Percentiles rank a stretch among this genome's conserved stretches.
Conservation (phyloP, 1,140 invertebrate genomes). For the Thaumetopoea pityocampa region DNA sequence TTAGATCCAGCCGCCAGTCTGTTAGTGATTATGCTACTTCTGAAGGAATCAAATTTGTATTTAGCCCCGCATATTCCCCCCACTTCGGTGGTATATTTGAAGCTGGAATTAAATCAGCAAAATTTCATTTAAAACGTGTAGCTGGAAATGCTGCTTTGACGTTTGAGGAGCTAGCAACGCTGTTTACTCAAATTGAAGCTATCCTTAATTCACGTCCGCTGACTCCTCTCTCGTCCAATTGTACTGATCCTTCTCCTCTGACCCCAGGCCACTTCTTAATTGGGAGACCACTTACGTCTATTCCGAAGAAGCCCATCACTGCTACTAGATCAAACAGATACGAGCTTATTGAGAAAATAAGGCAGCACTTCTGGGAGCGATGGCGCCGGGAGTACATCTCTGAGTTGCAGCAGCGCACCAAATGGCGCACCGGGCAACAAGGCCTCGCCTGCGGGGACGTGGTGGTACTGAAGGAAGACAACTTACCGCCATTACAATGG, state of each 20-base stretch:
- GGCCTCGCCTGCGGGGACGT: slow-evolving; percentile 33
- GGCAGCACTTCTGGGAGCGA: slow-evolving; percentile 36
- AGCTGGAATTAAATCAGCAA: slow-evolving; percentile 11
- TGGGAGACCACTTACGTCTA: slow-evolving; percentile 7
- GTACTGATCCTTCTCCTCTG: slow-evolving; percentile 8
- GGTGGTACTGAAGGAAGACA: slow-evolving; percentile 49
- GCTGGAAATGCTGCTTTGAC: slow-evolving; percentile 21
- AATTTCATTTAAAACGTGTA: slow-evolving; percentile 24
- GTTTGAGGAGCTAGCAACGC: slow-evolving; percentile 31
- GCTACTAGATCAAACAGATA: slow-evolving; percentile 2
- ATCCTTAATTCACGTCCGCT: slow-evolving; percentile 13
- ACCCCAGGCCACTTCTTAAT: slow-evolving; percentile 19
- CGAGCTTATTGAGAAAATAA: slow-evolving; percentile 13
- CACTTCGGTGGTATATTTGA: slow-evolving; percentile 19
- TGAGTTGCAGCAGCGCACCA: slow-evolving; percentile 30
- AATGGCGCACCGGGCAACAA: slow-evolving; percentile 29
- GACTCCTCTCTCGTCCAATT: slow-evolving; percentile 11
- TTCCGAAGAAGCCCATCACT: neutral
- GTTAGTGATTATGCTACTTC: too few species aligned
- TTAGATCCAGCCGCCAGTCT: too few species aligned
- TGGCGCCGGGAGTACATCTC: slow-evolving; percentile 34
- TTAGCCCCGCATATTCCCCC: slow-evolving; percentile 15
- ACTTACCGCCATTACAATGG: slow-evolving; percentile 46
- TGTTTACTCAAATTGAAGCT: slow-evolving; percentile 25
- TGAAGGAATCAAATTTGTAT: slow-evolving; percentile 14